Conservation (phyloP, 2,888 invertebrate species). For the Drosophila mettleri region DNA sequence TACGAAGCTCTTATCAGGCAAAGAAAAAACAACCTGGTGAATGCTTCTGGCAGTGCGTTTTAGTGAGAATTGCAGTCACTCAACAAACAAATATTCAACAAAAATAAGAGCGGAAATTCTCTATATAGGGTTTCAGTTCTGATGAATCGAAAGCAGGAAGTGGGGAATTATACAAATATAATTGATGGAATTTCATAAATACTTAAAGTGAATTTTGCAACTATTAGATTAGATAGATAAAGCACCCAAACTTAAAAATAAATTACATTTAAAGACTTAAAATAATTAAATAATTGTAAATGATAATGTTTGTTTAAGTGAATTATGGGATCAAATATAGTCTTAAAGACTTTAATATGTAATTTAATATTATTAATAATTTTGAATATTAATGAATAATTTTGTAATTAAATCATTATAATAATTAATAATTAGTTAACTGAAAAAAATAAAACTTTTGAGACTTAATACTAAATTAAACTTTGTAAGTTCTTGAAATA, state of each 20-base stretch:
- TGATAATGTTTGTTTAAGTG: background rate
- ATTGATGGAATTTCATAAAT: conserved; percentile 3
- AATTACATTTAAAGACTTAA: background rate
- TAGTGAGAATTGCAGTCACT: conserved; percentile 7
- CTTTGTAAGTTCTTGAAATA: background rate
- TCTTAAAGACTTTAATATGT: background rate
- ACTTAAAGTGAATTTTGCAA: background rate
- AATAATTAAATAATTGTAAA: background rate
- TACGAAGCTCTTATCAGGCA: conserved; percentile 13
- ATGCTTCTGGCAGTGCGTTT: conserved; percentile 4
- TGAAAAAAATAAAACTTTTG: too few relatives aligned
- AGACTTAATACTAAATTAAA: background rate
- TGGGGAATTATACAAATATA: background rate
- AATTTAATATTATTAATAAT: background rate
- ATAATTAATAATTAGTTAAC: background rate
- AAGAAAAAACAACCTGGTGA: conserved; percentile 10
- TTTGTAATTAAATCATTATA: background rate
- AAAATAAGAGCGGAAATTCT: background rate
- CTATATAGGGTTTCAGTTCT: background rate
- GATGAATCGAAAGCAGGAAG: background rate
- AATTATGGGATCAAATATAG: background rate
- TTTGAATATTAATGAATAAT: background rate
- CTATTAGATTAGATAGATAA: background rate
- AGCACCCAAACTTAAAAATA: background rate
- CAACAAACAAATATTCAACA: background rate